Base-by-base conservation (phyloP, 2,797 vertebrate species). In the Neosilurus mollespiculum region DNA sequence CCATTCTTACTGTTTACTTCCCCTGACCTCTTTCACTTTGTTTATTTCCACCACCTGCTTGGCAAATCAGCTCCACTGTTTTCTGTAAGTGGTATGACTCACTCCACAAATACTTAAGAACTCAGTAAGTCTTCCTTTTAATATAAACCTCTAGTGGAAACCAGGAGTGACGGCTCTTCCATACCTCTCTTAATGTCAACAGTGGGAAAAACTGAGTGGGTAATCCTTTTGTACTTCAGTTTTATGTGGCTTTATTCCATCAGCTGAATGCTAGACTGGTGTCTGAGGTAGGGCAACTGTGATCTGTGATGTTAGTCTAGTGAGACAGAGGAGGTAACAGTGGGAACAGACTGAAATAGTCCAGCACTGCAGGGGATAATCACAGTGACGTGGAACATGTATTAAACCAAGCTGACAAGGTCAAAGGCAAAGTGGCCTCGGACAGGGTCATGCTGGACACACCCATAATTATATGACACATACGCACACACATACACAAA, bases 1-100 rank as follows among this genome's bases (percentile, higher is more conserved):
- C 34, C 49, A 51, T 54, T 79, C 72, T 51, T 76, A 34, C 43
- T 77, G 81, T 92, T 92, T 90, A 89, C 85, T 86, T 84, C 83
- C 88, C 86, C 81, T 89, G 87, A 12, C 1, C 73, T 71, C 20
- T 86, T 73, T 84, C 65, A 71, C 77, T 56, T 26, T 71, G 20
- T 72, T 65, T 72, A 18, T 80, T 58, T 81, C 59, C 53, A 18
- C 30, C 65, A 81, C 76, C 61, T 82, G 67, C 80, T 76, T 24
- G 64, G 59, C 49, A 80, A 64, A 72, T 71, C 80, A 76, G 58
- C 43, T 66, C 0, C 11, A 56, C 54, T 78, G 77, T 77, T 67
- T 18, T 62, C 43, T 61, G 18, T 79, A 53, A 78, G n/a, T 80
- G n/a, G 3, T 34, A 64, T 81, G 65, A 54, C 51, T 71, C 61